Conservation (phyloP, 2,113 vertebrate species). For the Neomonachus schauinslandi region DNA sequence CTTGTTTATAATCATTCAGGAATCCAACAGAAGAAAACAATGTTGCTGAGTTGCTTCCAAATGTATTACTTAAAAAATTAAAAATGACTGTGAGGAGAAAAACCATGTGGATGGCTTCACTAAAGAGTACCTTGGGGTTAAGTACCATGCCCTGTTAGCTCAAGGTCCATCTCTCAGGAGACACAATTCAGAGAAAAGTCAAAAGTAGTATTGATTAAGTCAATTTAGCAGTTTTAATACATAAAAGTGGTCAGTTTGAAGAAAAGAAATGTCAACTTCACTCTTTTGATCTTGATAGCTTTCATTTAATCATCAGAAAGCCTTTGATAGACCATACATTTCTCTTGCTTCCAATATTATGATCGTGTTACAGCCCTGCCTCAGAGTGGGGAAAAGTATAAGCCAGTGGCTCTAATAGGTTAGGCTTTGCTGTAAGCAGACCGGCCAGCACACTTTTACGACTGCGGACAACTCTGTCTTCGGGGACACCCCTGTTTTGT, state of each 20-base stretch:
- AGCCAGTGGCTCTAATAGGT: neutral
- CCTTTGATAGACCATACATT: neutral
- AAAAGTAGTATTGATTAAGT: neutral
- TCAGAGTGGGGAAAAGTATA: neutral
- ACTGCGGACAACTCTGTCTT: neutral
- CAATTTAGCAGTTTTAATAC: constrained; percentile 33
- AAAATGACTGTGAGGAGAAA: constrained; percentile 22
- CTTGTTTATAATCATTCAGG: constrained; percentile 23
- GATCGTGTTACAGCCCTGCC: neutral
- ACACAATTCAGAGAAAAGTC: neutral
- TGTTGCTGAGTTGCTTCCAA: neutral
- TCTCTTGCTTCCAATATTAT: neutral
- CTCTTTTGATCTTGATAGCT: constrained; percentile 32
- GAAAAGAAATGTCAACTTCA: neutral
- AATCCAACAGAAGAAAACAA: neutral
- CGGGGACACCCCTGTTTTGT: neutral
- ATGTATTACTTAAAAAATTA: constrained; percentile 16
- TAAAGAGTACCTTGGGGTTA: constrained; percentile 27
- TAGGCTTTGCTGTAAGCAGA: neutral
- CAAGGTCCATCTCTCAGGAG: constrained; percentile 34
- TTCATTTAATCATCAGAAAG: constrained; percentile 21
- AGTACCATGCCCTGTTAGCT: neutral
- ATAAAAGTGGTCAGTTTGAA: constrained; percentile 35
- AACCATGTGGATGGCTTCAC: neutral
- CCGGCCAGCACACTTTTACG: neutral